Evolutionary conservation across 2,113 vertebrate genomes (phyloP), one percentile per base, ranked within the genome.

Genomic region (Oxyruncus cristatus): DNA sequence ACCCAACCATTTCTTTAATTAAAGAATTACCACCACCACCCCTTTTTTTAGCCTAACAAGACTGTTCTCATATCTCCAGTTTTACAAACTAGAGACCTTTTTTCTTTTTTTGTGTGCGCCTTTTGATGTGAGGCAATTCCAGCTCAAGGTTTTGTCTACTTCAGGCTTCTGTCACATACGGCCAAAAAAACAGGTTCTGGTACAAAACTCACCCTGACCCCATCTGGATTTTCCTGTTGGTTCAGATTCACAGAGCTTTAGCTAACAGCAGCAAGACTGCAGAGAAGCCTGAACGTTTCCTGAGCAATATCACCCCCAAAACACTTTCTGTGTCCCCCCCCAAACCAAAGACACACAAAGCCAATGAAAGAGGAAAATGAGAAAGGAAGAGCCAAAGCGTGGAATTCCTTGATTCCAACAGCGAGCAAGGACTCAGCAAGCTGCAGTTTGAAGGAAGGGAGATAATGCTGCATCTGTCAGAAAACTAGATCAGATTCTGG

Each of bases 211-310:
- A 47, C n/a, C 23, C 58, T 76, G 37, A 76, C 22, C 50, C 55
- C 39, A 49, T 24, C 70, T 88, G 41, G 75, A 84, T 92, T 93
- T 96, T 92, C 93, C 84, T 91, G 44, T 80, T 46, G 19, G 79
- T 86, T 93, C 66, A 84, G 76, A 85, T 63, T 73, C 22, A 22
- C 0, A 0, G 17, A 82, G 33, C 41, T 77, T 52, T 42, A 88
- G 26, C 35, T 63, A 88, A 55, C 32, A 89, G 28, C 77, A 95
- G 46, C 42, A 79, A 44, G 52, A 37, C 53, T 85, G 46, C 62
- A 91, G 46, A 68, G 77, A 61, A 85, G 33, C 39, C 68, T 9
- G 18, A 81, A 18, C 41, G 37, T 21, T 68, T 88, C 59, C 39
- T 41, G 33, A 41, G 52, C 20, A 62, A 2, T 22, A 28, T 52